Percentiles rank a stretch among this genome's conserved stretches.
These are phyloP conservation scores for Muscicapa striata DNA, from an alignment of 2,797 vertebrate species.

Conservation along the genomic window DNA sequence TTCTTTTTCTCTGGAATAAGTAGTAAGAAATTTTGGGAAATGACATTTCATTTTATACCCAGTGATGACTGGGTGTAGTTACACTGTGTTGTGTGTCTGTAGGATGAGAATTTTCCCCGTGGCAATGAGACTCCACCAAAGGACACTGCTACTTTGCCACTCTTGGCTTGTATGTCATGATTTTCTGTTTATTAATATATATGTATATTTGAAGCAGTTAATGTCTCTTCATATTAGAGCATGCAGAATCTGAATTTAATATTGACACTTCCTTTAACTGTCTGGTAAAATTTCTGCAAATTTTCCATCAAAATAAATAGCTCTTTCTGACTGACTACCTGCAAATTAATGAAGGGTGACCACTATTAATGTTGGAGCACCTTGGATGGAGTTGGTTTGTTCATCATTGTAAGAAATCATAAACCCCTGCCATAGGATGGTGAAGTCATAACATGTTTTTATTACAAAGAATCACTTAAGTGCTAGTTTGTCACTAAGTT, in stretches of 20 bases:
- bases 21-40: not conserved
- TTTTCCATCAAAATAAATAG: not conserved
- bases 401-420: not conserved
- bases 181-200: not conserved
- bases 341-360: not conserved
- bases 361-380: not conserved
- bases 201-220: not conserved
- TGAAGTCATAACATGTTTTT: not conserved
- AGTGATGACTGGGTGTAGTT: not conserved
- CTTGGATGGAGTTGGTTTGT: not conserved
- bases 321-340: not conserved
- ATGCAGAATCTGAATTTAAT: not conserved
- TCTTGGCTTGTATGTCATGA: not conserved
- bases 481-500: not conserved
- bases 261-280: not conserved
- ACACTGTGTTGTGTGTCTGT: not conserved
- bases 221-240: not conserved
- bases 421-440: not conserved
- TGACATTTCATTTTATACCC: not conserved
- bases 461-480: not conserved
- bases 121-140: not conserved
- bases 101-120: not conserved
- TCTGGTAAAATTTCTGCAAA: not conserved
- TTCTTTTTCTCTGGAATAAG: not conserved
- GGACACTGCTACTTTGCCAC: not conserved